Conservation (phyloP, 2,888 invertebrate species). For the Emmelina monodactyla region DNA sequence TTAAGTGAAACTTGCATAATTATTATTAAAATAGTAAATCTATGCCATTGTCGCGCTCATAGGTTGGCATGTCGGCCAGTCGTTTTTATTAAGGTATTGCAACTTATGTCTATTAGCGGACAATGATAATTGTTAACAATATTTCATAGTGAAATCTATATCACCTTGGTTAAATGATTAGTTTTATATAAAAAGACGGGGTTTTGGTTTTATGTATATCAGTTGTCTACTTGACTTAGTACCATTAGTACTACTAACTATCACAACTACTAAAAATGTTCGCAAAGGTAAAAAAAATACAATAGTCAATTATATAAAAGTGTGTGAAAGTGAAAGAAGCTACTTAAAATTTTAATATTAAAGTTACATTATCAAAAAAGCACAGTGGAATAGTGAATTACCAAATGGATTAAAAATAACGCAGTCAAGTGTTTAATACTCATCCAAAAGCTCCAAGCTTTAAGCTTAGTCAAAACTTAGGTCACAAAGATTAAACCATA, state of each 20-base stretch:
- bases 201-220: slow-evolving; percentile 34
- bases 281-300: slow-evolving; percentile 40
- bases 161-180: slow-evolving; percentile 48
- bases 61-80: slow-evolving; percentile 11
- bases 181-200: slow-evolving; percentile 49
- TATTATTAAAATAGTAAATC: slow-evolving; percentile 22
- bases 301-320: too few species aligned
- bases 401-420: too few species aligned
- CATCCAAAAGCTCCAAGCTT: too few species aligned
- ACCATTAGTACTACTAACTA: too few species aligned
- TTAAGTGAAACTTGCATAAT: slow-evolving; percentile 25
- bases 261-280: too few species aligned
- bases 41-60: slow-evolving; percentile 31
- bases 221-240: slow-evolving; percentile 31
- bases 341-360: too few species aligned
- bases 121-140: slow-evolving; percentile 5
- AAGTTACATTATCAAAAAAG: too few species aligned
- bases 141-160: slow-evolving; percentile 45
- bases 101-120: background rate
- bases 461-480: slow-evolving; percentile 3
- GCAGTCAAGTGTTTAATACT: too few species aligned
- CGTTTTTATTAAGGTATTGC: background rate
- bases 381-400: too few species aligned
- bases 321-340: too few species aligned
- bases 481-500: background rate